phyloP scores from a whole-genome alignment of 2,888 invertebrate species.

The Lottia gigantea region DNA sequence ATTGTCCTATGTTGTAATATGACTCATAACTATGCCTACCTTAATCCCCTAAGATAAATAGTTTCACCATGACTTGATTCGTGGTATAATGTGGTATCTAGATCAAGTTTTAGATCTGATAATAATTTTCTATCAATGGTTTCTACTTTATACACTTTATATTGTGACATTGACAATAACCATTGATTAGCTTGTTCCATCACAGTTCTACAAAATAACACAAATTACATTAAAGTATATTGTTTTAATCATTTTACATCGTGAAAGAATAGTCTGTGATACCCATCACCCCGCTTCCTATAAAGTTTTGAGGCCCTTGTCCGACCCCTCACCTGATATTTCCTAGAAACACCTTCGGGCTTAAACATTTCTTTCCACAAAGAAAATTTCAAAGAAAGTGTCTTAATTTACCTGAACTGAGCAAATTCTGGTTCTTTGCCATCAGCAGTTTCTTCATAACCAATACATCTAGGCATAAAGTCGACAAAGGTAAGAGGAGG shows the following conservation, averaged over 20 bases:
- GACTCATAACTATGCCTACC: constrained; percentile 34
- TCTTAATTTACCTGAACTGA: constrained; percentile 40
- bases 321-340: no score
- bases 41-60: constrained; percentile 34
- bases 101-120: constrained; percentile 31
- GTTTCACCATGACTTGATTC: constrained; percentile 31
- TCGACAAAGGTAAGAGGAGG: constrained; percentile 47
- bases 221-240: no score
- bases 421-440: constrained; percentile 39
- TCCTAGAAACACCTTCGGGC: no score
- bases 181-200: constrained; percentile 55
- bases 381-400: no score
- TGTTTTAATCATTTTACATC: no score
- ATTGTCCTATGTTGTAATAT: no score
- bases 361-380: no score
- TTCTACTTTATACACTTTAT: constrained; percentile 50
- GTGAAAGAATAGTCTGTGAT: no score
- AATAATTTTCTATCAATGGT: constrained; percentile 46
- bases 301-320: no score
- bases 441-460: constrained; percentile 22
- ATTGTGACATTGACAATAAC: constrained; percentile 46
- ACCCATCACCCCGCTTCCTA: no score
- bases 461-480: constrained; percentile 39
- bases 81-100: constrained; percentile 28
- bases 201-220: constrained; percentile 40